Evolutionary conservation across 2,113 vertebrate species (phyloP), one percentile per base, ranked within the genome.

Genomic region (Callospermophilus lateralis): DNA sequence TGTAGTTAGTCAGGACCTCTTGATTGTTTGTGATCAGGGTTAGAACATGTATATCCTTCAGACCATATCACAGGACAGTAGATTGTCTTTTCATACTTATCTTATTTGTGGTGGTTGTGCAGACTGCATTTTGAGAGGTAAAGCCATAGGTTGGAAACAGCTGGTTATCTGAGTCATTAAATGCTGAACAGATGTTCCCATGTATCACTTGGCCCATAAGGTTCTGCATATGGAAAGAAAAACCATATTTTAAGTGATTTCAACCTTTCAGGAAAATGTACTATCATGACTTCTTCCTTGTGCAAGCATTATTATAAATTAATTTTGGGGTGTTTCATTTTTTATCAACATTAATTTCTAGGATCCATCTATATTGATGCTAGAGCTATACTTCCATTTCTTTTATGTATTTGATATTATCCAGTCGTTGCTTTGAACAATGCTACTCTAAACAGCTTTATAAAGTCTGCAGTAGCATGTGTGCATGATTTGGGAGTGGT

Each of bases 11-110:
- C 39, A 84, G 32, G 1, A 48, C 1, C 53, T n/a, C 8, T 37
- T 90, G 37, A 87, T 4, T 73, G 24, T 39, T 93, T 84, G 20
- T 65, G 32, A 28, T 28, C 19, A 72, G 78, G 63, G 3, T 2
- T 8, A 7, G 4, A 2, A n/a, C 0, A 58, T 0, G 4, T 58
- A 28, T 15, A 1, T 8, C 10, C 72, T 70, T 6, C n/a, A 32
- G 10, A 45, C 1, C 2, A 65, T 7, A 91, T 3, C 4, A 70
- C 8, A 48, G 30, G n/a, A 76, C 37, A 85, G 5, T 42, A 85
- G 19, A 3, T 58, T 81, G 6, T 4, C 30, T 17, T 4, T 37
- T 13, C 39, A 15, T 20, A 39, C 30, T 51, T n/a, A 22, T 11
- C 7, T 16, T 19, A 89, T 67, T 55, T 28, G 8, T 39, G 65